Evolutionary conservation across 2,113 vertebrate genomes (phyloP).

Genomic region (Eulacestoma nigropectus): DNA sequence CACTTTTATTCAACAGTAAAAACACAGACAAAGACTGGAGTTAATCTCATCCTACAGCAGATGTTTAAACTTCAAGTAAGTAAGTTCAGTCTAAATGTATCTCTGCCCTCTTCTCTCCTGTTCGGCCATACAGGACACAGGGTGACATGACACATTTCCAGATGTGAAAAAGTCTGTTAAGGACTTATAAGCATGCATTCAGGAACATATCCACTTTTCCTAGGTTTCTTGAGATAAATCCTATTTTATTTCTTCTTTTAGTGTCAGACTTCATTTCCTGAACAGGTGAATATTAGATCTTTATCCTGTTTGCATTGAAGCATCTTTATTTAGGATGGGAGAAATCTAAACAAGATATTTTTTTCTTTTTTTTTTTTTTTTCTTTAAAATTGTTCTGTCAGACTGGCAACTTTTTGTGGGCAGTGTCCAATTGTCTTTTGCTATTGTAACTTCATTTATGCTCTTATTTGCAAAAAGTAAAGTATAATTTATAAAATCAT

Average conservation of each 20-base stretch:
- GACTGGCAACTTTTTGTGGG: not conserved
- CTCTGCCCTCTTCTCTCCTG: not conserved
- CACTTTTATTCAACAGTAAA: not conserved
- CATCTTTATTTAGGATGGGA: not conserved
- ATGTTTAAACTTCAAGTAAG: not conserved
- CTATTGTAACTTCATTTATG: not conserved
- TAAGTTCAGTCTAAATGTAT: not conserved
- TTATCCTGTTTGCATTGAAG: not conserved
- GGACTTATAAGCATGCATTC: not conserved
- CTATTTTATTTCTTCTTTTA: not conserved
- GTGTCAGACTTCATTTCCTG: not conserved
- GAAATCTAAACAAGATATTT: not conserved
- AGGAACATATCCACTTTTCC: not conserved
- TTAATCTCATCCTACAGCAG: not conserved
- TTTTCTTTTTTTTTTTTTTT: not conserved
- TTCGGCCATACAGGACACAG: not conserved
- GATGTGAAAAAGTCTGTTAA: not conserved
- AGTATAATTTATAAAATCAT: not conserved
- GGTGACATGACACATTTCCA: not conserved
- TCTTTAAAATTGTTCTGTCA: not conserved
- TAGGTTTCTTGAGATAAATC: not conserved
- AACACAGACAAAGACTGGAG: not conserved
- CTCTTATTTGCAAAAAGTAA: not conserved
- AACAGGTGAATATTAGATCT: not conserved
- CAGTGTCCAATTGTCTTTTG: not conserved